Conservation (phyloP, 2,797 vertebrate species). For the Botia almorhae region DNA sequence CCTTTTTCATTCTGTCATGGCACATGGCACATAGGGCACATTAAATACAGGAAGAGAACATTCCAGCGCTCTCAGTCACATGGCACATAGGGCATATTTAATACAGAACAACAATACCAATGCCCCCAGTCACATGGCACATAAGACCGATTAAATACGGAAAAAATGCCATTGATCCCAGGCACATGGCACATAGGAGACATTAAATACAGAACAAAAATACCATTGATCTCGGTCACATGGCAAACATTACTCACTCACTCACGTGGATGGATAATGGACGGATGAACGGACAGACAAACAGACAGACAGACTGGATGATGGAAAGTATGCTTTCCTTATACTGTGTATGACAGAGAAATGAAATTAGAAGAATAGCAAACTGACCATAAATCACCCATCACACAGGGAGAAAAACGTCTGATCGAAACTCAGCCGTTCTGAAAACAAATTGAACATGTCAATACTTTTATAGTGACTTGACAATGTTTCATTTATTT, state of each 20-base stretch:
- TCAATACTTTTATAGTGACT: neutral
- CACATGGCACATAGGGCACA: slow-evolving; percentile 13
- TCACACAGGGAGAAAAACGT: neutral
- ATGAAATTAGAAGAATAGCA: neutral
- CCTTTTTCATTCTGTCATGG: slow-evolving; percentile 23
- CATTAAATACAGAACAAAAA: neutral
- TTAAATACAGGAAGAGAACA: neutral
- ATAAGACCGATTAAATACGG: neutral
- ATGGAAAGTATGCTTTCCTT: neutral
- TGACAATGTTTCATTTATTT: slow-evolving; percentile 5
- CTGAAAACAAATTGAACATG: slow-evolving; percentile 17
- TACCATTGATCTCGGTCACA: neutral
- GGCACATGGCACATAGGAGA: too few relatives aligned
- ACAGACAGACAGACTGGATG: neutral
- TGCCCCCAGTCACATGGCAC: too few relatives aligned
- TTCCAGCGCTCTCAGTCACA: neutral
- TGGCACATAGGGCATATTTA: slow-evolving; percentile 6
- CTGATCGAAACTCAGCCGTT: slow-evolving; percentile 25
- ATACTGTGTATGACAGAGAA: neutral
- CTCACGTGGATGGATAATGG: neutral
- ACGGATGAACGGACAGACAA: neutral
- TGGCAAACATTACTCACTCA: neutral
- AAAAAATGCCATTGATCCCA: too few relatives aligned
- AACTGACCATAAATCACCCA: neutral
- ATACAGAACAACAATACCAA: neutral